A percentile compares a stretch with the other conserved stretches of the same genome.
These are phyloP conservation scores for Lethocerus indicus DNA, from an alignment of 1,140 invertebrate genomes.

Conservation along the genomic window DNA sequence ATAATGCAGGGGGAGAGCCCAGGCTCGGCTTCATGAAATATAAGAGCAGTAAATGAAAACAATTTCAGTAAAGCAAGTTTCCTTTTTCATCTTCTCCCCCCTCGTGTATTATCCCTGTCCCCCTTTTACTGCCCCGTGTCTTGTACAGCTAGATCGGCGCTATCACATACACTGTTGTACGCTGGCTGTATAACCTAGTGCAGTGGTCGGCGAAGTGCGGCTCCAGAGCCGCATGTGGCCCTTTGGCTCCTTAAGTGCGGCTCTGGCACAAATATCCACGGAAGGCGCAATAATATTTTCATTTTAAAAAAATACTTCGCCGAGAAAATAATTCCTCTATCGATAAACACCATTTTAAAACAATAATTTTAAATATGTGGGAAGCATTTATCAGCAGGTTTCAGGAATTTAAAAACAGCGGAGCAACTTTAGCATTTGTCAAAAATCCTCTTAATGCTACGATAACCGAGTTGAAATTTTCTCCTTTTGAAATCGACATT, in stretches of 20 bases:
- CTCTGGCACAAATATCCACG: conserved; percentile 5
- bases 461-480: conserved; percentile 8
- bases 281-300: conserved; percentile 3
- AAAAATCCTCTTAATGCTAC: conserved; percentile 15
- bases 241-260: conserved; percentile 2
- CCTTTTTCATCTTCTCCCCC: too few relatives aligned
- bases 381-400: conserved; percentile 20
- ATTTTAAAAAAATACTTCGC: conserved; percentile 7
- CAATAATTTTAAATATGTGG: conserved; percentile 19
- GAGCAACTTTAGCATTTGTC: conserved; percentile 19
- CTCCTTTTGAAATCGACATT: conserved; percentile 12
- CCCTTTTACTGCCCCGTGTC: too few relatives aligned
- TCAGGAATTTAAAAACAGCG: conserved; percentile 19
- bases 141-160: too few relatives aligned
- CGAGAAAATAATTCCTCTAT: too few relatives aligned
- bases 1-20: too few relatives aligned
- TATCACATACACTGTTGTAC: too few relatives aligned
- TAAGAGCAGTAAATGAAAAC: too few relatives aligned
- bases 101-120: too few relatives aligned
- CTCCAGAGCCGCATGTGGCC: conserved; percentile 2
- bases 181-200: too few relatives aligned
- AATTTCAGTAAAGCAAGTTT: too few relatives aligned
- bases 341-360: conserved; percentile 20
- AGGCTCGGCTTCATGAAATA: too few relatives aligned
- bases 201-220: too few relatives aligned